phyloP scores from a whole-genome alignment of 2,113 vertebrate genomes.

The Empidonax traillii region DNA sequence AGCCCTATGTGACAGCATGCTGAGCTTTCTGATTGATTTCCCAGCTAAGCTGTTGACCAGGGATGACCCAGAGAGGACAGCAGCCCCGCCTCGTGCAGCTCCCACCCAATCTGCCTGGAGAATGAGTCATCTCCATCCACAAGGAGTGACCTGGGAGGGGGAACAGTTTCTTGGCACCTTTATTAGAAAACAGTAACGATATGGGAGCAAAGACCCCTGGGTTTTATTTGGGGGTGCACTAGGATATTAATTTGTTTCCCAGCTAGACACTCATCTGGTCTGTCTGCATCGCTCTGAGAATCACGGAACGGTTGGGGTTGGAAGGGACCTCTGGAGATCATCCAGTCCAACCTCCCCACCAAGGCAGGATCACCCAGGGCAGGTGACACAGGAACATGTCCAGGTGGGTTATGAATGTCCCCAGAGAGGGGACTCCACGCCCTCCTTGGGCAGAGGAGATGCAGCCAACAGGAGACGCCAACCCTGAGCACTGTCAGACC shows the following conservation, averaged over 20 bases:
- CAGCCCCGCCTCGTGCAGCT: neutral
- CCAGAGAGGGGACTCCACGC: fast-evolving
- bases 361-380: neutral
- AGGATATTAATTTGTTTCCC: neutral
- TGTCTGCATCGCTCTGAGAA: neutral
- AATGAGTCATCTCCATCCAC: fast-evolving
- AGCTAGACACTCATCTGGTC: neutral
- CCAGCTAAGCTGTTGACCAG: constrained; percentile 1
- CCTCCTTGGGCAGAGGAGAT: neutral
- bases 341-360: neutral
- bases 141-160: neutral
- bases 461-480: neutral
- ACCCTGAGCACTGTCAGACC: neutral
- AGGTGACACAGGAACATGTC: neutral
- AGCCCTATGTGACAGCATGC: neutral
- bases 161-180: neutral
- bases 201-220: neutral
- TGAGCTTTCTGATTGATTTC: constrained; percentile 6
- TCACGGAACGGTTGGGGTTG: neutral
- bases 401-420: neutral
- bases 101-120: neutral
- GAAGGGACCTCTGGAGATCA: neutral
- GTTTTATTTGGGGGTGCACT: neutral
- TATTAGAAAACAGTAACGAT: neutral
- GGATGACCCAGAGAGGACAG: neutral